A percentile compares a stretch with the other conserved stretches of the same genome.
These are phyloP conservation scores for Melanotaenia pygmaea DNA, from an alignment of 2,797 vertebrate genomes.

Conservation along the genomic window DNA sequence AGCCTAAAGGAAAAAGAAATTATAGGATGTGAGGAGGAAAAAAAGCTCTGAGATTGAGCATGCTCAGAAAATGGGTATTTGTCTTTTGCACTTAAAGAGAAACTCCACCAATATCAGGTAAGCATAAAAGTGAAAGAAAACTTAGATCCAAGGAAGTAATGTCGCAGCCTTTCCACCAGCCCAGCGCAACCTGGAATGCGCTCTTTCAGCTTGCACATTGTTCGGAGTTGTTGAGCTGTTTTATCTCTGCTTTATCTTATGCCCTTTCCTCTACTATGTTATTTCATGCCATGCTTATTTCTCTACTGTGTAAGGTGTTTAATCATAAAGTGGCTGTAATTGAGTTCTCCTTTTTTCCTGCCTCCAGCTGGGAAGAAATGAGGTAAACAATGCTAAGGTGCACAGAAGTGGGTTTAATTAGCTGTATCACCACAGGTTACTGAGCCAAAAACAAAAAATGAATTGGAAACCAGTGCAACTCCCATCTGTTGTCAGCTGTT, in stretches of 20 bases:
- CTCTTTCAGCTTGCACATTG: constrained; percentile 37
- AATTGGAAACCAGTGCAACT: neutral
- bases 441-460: neutral
- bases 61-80: constrained; percentile 15
- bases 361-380: neutral
- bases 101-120: constrained; percentile 41
- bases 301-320: neutral
- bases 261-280: constrained; percentile 12
- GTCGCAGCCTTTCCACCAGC: constrained; percentile 6
- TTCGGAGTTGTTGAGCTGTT: constrained; percentile 32
- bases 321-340: neutral
- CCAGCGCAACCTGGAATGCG: constrained; percentile 7
- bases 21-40: neutral
- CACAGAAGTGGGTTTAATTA: neutral
- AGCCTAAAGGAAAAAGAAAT: constrained; percentile 5
- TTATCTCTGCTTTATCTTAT: constrained; percentile 35
- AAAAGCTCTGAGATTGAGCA: constrained; percentile 17
- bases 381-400: neutral
- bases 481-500: neutral
- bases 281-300: constrained; percentile 28
- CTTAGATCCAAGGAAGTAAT: constrained; percentile 11
- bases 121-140: constrained; percentile 19
- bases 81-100: constrained; percentile 20
- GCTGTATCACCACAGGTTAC: neutral
- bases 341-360: neutral